phyloP scores from a whole-genome alignment of 2,113 vertebrate genomes.

The Girardinichthys multiradiatus region DNA sequence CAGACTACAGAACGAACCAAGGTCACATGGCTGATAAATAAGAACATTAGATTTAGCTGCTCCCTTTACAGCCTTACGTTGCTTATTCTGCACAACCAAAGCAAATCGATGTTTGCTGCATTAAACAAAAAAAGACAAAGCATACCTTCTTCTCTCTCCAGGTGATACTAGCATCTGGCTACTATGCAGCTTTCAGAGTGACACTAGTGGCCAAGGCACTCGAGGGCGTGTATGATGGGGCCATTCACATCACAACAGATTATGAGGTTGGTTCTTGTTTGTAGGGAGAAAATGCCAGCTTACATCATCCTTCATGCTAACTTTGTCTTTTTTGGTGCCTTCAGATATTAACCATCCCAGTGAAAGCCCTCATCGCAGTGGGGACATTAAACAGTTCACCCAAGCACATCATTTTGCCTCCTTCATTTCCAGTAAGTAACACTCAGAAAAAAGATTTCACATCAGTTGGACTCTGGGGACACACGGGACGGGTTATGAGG shows the following conservation, averaged over 20 bases:
- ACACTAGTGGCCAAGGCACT: conserved; percentile 90
- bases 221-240: conserved; percentile 93
- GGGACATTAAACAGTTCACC: conserved; percentile 89
- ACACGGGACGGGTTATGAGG: background rate
- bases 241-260: conserved; percentile 95
- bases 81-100: no score
- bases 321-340: background rate
- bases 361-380: conserved; percentile 92
- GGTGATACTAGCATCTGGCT: conserved; percentile 93
- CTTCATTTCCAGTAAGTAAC: conserved; percentile 90
- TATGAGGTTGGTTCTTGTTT: conserved; percentile 86
- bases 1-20: no score
- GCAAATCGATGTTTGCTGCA: no score
- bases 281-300: background rate
- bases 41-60: no score
- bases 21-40: no score
- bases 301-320: background rate
- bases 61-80: no score
- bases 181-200: conserved; percentile 93
- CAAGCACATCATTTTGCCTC: conserved; percentile 87
- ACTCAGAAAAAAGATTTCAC: background rate
- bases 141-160: background rate
- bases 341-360: conserved; percentile 93
- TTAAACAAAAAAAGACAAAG: background rate
- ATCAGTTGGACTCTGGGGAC: background rate